Conservation (phyloP, 2,888 invertebrate species). For the Capitulum mitella region DNA sequence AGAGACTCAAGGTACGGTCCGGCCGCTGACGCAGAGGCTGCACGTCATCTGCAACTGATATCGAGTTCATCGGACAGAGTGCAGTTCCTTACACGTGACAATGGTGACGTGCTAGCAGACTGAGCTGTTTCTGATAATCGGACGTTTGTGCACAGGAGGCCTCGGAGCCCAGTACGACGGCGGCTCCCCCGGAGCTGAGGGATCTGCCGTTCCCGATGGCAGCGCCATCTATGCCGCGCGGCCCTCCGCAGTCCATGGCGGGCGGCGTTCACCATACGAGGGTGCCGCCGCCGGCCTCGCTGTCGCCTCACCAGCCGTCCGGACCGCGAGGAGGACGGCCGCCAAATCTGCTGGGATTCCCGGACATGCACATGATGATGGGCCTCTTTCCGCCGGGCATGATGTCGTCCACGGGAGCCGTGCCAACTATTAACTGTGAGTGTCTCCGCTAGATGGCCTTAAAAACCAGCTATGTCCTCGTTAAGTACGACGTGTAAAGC, state of each 20-base stretch:
- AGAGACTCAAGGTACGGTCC: not conserved
- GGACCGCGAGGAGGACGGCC: not conserved
- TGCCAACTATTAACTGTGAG: not conserved
- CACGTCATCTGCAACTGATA: no score
- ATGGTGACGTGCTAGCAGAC: no score
- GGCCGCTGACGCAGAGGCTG: no score
- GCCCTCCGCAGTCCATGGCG: not conserved
- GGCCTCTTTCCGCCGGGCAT: not conserved
- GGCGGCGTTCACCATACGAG: not conserved
- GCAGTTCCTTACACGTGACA: no score
- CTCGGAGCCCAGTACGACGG: no score
- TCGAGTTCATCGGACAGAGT: no score
- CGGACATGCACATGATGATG: constrained; percentile 20
- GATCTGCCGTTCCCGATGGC: not conserved
- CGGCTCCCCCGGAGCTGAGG: not conserved
- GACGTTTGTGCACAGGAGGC: no score
- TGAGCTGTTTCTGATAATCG: no score
- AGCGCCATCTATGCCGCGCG: constrained; percentile 5
- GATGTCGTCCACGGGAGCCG: not conserved
- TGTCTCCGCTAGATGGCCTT: no score
- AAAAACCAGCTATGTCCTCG: no score
- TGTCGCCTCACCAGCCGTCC: not conserved
- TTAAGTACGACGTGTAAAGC: no score
- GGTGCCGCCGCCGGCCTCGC: not conserved
- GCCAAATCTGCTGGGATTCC: not conserved